Evolutionary conservation across 2,113 vertebrate genomes (phyloP).

Genomic region (Dolichallabes microphthalmus): DNA sequence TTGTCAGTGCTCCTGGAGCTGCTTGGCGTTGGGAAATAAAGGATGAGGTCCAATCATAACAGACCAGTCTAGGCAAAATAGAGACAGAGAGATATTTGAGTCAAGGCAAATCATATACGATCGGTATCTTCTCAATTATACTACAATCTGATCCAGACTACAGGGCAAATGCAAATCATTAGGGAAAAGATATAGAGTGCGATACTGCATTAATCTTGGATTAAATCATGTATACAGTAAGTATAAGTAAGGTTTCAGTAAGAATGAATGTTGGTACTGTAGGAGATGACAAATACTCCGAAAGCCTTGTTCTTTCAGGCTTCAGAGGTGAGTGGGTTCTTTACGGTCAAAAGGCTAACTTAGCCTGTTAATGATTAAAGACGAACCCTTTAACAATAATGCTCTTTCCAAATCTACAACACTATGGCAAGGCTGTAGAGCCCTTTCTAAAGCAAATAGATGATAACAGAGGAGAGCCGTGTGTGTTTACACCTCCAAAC

Average conservation of each 20-base stretch:
- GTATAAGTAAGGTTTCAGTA: neutral
- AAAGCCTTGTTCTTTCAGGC: neutral
- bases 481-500: constrained; percentile 41
- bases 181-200: neutral
- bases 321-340: neutral
- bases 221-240: neutral
- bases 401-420: neutral
- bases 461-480: constrained; percentile 20
- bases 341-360: neutral
- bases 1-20: constrained; percentile 34
- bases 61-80: neutral
- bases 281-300: neutral
- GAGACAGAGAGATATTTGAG: neutral
- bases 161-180: neutral
- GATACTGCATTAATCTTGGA: neutral
- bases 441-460: constrained; percentile 35
- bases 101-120: neutral
- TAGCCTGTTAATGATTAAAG: neutral
- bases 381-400: neutral
- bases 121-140: neutral
- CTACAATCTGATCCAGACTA: neutral
- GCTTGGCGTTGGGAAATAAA: neutral
- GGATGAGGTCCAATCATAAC: neutral
- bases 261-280: too few species aligned
- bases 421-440: neutral